phyloP scores from a whole-genome alignment of 2,888 invertebrate genomes.

The Tromatobia lineatoria region DNA sequence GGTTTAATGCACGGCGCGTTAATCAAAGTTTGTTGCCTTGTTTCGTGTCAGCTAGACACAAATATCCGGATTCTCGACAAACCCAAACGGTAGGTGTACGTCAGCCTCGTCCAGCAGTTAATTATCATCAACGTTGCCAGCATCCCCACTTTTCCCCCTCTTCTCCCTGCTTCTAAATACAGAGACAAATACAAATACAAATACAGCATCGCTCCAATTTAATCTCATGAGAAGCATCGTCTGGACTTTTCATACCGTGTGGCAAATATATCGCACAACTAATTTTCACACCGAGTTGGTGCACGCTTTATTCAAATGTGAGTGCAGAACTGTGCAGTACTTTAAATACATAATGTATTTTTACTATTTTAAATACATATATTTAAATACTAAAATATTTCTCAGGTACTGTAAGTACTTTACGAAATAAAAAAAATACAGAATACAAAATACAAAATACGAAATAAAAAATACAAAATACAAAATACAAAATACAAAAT shows the following conservation, averaged over 20 bases:
- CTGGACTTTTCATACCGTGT: constrained; percentile 33
- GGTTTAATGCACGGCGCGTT: constrained; percentile 4
- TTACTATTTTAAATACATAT: too few species aligned
- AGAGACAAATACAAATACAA: background rate
- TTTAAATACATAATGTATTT: too few species aligned
- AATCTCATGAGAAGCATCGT: constrained; percentile 71
- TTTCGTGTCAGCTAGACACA: constrained; percentile 43
- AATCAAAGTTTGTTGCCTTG: constrained; percentile 55
- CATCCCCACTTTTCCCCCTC: background rate
- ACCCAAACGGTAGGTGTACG: constrained; percentile 40
- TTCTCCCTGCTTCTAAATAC: too few species aligned
- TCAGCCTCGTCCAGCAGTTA: constrained; percentile 67
- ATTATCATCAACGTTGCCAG: constrained; percentile 73
- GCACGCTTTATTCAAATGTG: background rate
- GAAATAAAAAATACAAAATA: too few species aligned
- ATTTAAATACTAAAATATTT: too few species aligned
- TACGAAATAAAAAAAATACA: too few species aligned
- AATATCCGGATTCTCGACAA: constrained; percentile 52
- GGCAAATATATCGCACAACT: constrained; percentile 33
- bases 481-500: too few species aligned
- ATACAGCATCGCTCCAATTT: constrained; percentile 50
- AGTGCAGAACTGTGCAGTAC: too few species aligned
- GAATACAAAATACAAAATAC: too few species aligned
- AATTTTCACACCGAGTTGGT: constrained; percentile 25
- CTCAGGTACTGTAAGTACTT: too few species aligned